These are phyloP conservation scores for Anastrepha ludens DNA, from an alignment of 1,140 invertebrate genomes.

Conservation along the genomic window DNA sequence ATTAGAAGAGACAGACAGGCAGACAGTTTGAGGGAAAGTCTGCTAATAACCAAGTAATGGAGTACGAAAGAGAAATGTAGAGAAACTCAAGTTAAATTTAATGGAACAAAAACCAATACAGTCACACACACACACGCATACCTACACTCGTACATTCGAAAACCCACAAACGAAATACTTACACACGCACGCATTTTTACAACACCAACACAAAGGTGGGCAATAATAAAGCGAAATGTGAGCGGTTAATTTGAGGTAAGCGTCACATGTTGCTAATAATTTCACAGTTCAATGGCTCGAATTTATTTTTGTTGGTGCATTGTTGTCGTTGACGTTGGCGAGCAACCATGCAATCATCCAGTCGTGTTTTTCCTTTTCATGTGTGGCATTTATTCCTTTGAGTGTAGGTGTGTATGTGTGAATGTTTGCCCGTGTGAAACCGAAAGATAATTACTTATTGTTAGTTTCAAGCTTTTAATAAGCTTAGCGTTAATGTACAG, in stretches of 20 bases:
- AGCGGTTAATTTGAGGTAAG: conserved; percentile 25
- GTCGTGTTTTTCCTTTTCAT: neutral
- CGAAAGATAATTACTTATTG: conserved; percentile 6
- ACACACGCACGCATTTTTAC: neutral
- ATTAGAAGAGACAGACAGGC: conserved; percentile 13
- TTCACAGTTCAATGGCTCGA: conserved; percentile 27
- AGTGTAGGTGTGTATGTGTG: neutral
- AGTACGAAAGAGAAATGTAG: neutral
- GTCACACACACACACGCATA: neutral
- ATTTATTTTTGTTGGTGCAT: neutral
- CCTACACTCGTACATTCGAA: no score
- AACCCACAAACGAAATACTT: no score
- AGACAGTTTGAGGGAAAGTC: neutral
- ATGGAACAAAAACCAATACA: neutral
- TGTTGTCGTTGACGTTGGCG: neutral
- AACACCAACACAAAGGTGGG: neutral
- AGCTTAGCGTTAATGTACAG: conserved; percentile 1
- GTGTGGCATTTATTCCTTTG: neutral
- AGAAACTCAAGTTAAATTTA: neutral
- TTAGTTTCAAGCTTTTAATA: conserved; percentile 31
- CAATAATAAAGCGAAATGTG: conserved; percentile 23
- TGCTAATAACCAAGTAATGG: neutral
- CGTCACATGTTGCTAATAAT: conserved; percentile 35
- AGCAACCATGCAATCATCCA: neutral
- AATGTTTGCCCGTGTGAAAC: neutral